Conservation (phyloP, 2,888 invertebrate species). For the Acanthopleura granulata region DNA sequence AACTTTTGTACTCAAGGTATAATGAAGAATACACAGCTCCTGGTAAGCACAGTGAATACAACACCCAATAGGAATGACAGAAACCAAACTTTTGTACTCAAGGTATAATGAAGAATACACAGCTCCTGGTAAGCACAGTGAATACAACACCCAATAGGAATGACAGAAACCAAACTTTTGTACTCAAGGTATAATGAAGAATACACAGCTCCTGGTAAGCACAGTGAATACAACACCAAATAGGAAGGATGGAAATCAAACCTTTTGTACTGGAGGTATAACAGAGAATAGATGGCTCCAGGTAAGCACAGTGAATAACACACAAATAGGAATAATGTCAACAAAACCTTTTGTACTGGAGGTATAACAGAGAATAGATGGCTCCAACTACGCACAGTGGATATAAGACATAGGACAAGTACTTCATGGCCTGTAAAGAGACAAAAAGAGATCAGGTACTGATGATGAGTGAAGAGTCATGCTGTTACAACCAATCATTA, state of each 20-base stretch:
- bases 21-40: constrained; percentile 93
- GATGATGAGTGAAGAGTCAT: too few relatives aligned
- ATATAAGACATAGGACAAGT: constrained; percentile 89
- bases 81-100: too few relatives aligned
- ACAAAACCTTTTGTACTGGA: constrained; percentile 89
- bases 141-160: constrained; percentile 89
- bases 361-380: constrained; percentile 90
- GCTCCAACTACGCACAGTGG: constrained; percentile 91
- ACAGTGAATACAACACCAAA: too few relatives aligned
- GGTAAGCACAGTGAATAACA: too few relatives aligned
- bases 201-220: constrained; percentile 91
- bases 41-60: too few relatives aligned
- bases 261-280: constrained; percentile 96
- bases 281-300: constrained; percentile 91
- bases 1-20: constrained; percentile 94
- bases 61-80: too few relatives aligned
- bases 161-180: constrained; percentile 76
- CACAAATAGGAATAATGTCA: too few relatives aligned
- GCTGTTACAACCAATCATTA: too few relatives aligned
- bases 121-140: constrained; percentile 86
- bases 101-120: too few relatives aligned
- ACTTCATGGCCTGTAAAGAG: constrained; percentile 79
- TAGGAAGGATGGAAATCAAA: constrained; percentile 58
- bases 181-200: constrained; percentile 94
- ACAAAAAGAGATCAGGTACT: background rate